Conservation (phyloP, 1,140 invertebrate genomes). For the Hylaeus anthracinus region DNA sequence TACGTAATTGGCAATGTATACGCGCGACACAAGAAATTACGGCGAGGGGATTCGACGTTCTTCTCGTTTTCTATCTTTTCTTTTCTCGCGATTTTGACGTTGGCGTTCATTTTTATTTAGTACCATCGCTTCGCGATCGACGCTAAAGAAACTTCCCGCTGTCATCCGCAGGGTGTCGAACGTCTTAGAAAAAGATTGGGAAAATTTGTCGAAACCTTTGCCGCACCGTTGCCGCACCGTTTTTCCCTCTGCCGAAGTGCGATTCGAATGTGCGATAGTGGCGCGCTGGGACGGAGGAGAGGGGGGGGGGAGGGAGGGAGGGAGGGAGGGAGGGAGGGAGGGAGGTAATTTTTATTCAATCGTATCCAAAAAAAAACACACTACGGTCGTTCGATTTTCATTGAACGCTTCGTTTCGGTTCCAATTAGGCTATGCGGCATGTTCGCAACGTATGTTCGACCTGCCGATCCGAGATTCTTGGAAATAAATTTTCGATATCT, state of each 20-base stretch:
- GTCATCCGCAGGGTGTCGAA: neutral
- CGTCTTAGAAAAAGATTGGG: slow-evolving; percentile 3
- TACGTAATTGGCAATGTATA: slow-evolving; percentile 42
- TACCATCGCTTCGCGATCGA: neutral
- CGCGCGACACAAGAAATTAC: slow-evolving; percentile 23
- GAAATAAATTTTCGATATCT: neutral
- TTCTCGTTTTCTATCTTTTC: neutral
- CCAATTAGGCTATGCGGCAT: slow-evolving; percentile 10
- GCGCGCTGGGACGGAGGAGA: too few species aligned
- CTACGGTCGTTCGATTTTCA: neutral
- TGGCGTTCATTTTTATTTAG: neutral
- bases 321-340: too few species aligned
- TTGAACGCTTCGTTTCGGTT: neutral
- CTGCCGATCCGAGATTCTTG: neutral
- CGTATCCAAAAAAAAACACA: neutral
- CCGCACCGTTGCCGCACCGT: neutral
- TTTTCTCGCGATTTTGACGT: too few species aligned
- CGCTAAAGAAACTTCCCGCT: neutral
- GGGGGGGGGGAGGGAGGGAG: too few species aligned
- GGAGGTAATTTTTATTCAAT: neutral
- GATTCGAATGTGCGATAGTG: slow-evolving; percentile 14
- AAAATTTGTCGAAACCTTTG: neutral
- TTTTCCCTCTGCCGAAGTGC: neutral
- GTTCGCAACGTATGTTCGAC: neutral
- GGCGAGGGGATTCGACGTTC: neutral